Conservation (phyloP, 2,113 vertebrate genomes). For the Cathartes aura region DNA sequence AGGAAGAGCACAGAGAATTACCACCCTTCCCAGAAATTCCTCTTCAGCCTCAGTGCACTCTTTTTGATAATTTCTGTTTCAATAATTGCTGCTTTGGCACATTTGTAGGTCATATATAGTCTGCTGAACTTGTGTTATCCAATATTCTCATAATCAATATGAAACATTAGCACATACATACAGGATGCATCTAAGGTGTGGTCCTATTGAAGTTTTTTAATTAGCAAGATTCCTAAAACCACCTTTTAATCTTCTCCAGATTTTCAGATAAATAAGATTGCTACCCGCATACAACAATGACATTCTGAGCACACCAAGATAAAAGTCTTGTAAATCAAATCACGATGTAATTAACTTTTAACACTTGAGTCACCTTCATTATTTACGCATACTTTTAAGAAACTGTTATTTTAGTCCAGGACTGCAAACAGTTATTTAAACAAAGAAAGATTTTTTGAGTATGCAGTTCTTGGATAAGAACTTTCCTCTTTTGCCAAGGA, state of each 20-base stretch:
- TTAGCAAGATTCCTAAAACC: neutral
- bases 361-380: neutral
- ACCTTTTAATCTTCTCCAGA: neutral
- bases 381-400: neutral
- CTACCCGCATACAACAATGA: neutral
- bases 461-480: neutral
- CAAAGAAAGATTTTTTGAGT: neutral
- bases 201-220: neutral
- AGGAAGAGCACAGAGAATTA: neutral
- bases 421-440: neutral
- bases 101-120: constrained; percentile 4
- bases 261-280: neutral
- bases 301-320: neutral
- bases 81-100: constrained; percentile 6
- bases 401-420: neutral
- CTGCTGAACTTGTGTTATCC: constrained; percentile 29
- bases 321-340: constrained; percentile 9
- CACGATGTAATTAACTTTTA: neutral
- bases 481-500: neutral
- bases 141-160: constrained; percentile 39
- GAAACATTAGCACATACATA: neutral
- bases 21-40: neutral
- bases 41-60: neutral
- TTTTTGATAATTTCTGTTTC: neutral
- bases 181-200: neutral